Evolutionary conservation across 2,797 vertebrate genomes (phyloP), one percentile per base, ranked within the genome.

Genomic region (Danionella dracula): DNA sequence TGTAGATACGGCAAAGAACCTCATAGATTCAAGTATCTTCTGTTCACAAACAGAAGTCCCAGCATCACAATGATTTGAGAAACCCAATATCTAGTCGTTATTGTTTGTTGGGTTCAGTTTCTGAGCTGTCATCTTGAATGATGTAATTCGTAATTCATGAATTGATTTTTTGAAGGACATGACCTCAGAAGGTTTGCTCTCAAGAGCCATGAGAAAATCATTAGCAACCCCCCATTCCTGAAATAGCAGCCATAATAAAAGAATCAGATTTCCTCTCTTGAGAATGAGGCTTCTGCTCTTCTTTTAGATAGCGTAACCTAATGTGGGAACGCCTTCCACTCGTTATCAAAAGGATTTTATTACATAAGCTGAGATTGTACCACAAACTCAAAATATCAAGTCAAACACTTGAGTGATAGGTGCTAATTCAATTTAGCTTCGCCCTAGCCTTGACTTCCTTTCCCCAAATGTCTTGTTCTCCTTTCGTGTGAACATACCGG

Each of bases 401-500:
- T 42, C 7, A 17, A 54, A 34, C 56, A 69, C 29, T 20, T 46
- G 56, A 55, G 45, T 19, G 12, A 66, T 10, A 32, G 49, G 45
- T 12, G 40, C 50, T 46, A 37, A 53, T 66, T 68, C 50, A 57
- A 66, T 72, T 62, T 12, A 8, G 3, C 50, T 62, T 61, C 15
- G 8, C 11, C 51, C 41, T 19, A 45, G 6, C 27, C 41, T 32
- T 72, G 49, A 66, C 20, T 70, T 42, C 19, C 38, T 66, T 75
- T 56, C 49, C 61, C 16, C 40, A 53, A 62, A 72, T 48, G 65
- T 59, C 62, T 72, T 63, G 31, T 69, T 48, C 57, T 46, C 66
- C 75, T 68, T 72, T 32, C 51, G 72, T 56, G 69, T 74, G 8
- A 10, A 6, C 8, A 6, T 6, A 27, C 23, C 3, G 23, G 6